A percentile compares a stretch with the other conserved stretches of the same genome.
Conservation (phyloP, 2,888 invertebrate genomes). For the Xanthia icteritia region DNA sequence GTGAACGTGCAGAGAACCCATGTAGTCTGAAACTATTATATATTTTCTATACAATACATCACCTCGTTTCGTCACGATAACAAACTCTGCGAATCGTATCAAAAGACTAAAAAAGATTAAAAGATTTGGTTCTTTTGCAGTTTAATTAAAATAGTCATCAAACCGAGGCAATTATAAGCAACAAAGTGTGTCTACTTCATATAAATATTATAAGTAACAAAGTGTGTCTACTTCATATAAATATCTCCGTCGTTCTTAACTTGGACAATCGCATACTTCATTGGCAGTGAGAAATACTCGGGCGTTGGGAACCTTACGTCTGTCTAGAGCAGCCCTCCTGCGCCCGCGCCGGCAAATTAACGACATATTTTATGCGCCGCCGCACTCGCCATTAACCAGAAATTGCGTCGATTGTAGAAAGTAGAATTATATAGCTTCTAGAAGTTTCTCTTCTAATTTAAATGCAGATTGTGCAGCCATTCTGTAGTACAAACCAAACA, state of each 20-base stretch:
- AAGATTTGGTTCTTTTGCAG: not conserved
- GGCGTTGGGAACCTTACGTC: conserved; percentile 45
- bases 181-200: conserved; percentile 4
- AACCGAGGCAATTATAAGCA: not conserved
- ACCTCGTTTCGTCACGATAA: not conserved
- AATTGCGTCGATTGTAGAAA: conserved; percentile 45
- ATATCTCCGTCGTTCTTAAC: conserved; percentile 38
- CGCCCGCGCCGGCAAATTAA: conserved; percentile 54
- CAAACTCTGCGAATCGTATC: not conserved
- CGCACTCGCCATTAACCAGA: conserved; percentile 44
- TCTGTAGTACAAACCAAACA: conserved; percentile 11
- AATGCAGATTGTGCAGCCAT: conserved; percentile 24
- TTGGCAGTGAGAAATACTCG: conserved; percentile 43
- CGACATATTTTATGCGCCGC: conserved; percentile 56
- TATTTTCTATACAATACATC: not conserved
- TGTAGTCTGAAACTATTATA: not conserved
- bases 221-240: conserved; percentile 4
- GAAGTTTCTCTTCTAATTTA: conserved; percentile 48
- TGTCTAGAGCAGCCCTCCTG: conserved; percentile 30
- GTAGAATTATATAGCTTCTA: conserved; percentile 40
- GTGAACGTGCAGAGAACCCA: conserved; percentile 25
- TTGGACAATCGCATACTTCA: conserved; percentile 43
- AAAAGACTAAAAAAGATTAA: not conserved
- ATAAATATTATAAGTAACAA: conserved; percentile 14
- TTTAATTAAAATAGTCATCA: not conserved